Percentiles rank a stretch among this genome's conserved stretches.
These are phyloP conservation scores for Drosophila pseudotakahashii DNA, from an alignment of 2,888 invertebrate species.

Conservation along the genomic window DNA sequence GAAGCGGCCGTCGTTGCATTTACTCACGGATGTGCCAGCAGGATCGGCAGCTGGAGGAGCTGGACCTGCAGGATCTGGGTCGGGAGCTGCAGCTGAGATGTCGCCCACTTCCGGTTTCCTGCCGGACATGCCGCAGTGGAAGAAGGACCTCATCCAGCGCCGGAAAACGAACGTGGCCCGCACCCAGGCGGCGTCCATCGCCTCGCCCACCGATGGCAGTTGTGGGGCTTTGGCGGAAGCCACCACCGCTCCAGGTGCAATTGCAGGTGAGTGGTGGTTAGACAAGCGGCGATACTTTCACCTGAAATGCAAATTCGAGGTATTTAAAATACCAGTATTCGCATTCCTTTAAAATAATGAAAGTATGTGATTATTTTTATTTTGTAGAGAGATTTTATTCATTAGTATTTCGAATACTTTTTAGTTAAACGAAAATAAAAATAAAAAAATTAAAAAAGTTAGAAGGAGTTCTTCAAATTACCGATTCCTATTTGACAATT, in stretches of 20 bases:
- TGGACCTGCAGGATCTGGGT: slow-evolving; percentile 23
- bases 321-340: background rate
- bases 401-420: too few species aligned
- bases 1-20: slow-evolving; percentile 44
- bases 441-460: too few species aligned
- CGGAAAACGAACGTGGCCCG: slow-evolving; percentile 85
- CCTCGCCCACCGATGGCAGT: slow-evolving; percentile 54
- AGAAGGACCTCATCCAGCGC: slow-evolving; percentile 91
- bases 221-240: slow-evolving; percentile 51
- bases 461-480: too few species aligned
- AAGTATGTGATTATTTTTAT: too few species aligned
- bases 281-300: slow-evolving; percentile 4
- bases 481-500: too few species aligned
- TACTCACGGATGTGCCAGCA: slow-evolving; percentile 25
- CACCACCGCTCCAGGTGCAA: slow-evolving; percentile 34
- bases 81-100: slow-evolving; percentile 38
- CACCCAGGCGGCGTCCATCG: slow-evolving; percentile 63
- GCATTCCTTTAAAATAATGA: background rate
- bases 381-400: too few species aligned
- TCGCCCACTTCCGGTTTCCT: slow-evolving; percentile 61
- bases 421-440: too few species aligned
- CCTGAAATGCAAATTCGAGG: background rate
- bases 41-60: slow-evolving; percentile 28
- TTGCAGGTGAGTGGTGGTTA: slow-evolving; percentile 58
- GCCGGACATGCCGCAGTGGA: slow-evolving; percentile 90